Percentiles rank a stretch among this genome's conserved stretches.
Evolutionary conservation across 1,140 invertebrate genomes (phyloP).

Genomic region (Tetragonula clypearis): DNA sequence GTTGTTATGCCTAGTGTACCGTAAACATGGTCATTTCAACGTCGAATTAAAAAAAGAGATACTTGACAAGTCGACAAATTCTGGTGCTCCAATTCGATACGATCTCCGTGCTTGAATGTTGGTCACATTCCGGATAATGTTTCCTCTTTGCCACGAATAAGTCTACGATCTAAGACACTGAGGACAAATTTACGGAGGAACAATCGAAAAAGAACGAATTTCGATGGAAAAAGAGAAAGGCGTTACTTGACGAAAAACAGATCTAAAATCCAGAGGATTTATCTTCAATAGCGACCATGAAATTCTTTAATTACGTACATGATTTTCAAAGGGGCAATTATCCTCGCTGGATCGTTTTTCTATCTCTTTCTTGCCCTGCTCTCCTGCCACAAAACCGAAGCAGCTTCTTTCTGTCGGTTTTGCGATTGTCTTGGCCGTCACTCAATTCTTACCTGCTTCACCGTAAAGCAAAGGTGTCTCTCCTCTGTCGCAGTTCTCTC

Average conservation of each 20-base stretch:
- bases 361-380: not conserved
- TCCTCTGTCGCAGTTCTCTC: too few species aligned
- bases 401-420: not conserved
- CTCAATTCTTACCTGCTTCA: not conserved
- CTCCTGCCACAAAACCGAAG: not conserved
- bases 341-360: not conserved
- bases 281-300: not conserved
- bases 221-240: not conserved
- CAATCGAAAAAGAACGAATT: not conserved
- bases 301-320: conserved; percentile 19
- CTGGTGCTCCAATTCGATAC: not conserved
- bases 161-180: too few species aligned
- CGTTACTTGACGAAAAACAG: not conserved
- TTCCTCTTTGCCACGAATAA: not conserved
- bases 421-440: not conserved
- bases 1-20: not conserved
- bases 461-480: not conserved
- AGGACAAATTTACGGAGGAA: not conserved
- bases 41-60: not conserved
- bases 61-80: not conserved
- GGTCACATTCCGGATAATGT: not conserved
- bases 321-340: not conserved
- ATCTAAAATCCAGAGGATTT: not conserved
- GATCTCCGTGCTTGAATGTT: not conserved
- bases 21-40: not conserved